Conservation (phyloP, 2,888 invertebrate species). For the Acanthosepion esculentum region DNA sequence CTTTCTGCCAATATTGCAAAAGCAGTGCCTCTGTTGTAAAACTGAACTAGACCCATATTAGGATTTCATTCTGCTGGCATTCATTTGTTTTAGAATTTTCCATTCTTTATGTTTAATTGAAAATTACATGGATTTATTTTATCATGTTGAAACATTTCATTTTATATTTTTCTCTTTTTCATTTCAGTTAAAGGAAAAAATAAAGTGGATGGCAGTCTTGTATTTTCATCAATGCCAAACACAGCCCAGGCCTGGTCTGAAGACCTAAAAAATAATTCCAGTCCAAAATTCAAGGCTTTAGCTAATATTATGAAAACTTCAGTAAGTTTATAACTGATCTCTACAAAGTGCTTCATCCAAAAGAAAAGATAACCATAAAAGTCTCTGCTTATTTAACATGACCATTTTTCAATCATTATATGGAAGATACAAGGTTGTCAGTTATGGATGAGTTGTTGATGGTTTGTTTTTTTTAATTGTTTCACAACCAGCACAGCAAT, state of each 20-base stretch:
- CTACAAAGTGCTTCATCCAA: no score
- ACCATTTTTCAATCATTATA: no score
- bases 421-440: no score
- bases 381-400: no score
- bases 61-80: background rate
- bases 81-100: no score
- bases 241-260: background rate
- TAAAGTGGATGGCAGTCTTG: background rate
- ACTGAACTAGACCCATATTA: no score
- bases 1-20: background rate
- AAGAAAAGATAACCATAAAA: no score
- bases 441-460: no score
- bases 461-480: no score
- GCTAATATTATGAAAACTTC: background rate
- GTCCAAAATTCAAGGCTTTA: background rate
- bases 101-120: no score
- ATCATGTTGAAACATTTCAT: background rate
- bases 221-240: background rate
- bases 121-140: background rate
- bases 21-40: background rate
- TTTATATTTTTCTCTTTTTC: background rate
- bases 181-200: conserved; percentile 6
- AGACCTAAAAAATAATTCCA: background rate
- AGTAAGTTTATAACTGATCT: background rate
- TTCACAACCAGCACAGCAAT: no score